These are phyloP conservation scores for Pristiophorus japonicus DNA, from an alignment of 2,113 vertebrate genomes.

Conservation along the genomic window DNA sequence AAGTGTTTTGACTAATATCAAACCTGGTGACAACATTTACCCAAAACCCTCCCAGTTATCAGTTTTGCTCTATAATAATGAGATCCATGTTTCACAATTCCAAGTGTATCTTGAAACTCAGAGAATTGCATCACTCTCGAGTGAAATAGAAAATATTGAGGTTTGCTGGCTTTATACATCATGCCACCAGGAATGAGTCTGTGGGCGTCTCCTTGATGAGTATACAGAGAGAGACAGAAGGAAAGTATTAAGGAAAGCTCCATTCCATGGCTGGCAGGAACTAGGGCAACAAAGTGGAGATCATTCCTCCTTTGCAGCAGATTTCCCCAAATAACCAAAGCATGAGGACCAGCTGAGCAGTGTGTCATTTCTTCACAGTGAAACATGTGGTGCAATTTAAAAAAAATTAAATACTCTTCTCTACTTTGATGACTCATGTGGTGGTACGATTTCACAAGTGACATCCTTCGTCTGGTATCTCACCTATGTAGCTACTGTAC, in stretches of 20 bases:
- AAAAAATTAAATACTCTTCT: neutral
- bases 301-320: neutral
- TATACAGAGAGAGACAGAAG: neutral
- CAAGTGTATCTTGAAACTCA: neutral
- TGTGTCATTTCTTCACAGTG: neutral
- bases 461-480: neutral
- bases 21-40: neutral
- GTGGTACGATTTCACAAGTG: neutral
- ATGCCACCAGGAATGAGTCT: neutral
- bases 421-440: neutral
- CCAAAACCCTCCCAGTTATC: neutral
- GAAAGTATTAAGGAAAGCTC: neutral
- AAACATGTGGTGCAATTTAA: neutral
- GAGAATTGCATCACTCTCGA: neutral
- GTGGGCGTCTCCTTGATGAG: neutral
- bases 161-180: neutral
- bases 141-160: neutral
- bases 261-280: neutral
- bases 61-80: neutral
- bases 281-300: neutral
- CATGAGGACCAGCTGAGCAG: neutral
- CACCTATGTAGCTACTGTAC: neutral
- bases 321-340: neutral
- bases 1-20: neutral
- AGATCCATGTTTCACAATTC: neutral